Conservation (phyloP, 1,140 invertebrate species). For the Trichogramma pretiosum region DNA sequence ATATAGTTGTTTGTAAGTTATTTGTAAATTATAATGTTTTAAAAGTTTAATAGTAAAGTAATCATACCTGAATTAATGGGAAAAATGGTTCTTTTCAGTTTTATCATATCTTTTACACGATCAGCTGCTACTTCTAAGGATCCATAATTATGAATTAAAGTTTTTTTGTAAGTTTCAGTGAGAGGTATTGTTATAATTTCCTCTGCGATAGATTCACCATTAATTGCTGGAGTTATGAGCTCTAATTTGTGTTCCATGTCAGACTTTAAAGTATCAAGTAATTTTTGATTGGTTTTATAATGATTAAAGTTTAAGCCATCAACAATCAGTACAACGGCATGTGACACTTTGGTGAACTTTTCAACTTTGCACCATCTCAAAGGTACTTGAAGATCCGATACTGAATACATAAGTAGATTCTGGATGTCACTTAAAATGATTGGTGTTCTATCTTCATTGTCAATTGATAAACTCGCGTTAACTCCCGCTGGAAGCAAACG, state of each 20-base stretch:
- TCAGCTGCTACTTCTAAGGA: constrained; percentile 58
- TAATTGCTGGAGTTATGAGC: constrained; percentile 61
- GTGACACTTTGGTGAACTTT: constrained; percentile 54
- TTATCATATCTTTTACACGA: constrained; percentile 55
- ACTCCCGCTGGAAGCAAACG: constrained; percentile 53
- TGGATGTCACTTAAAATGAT: constrained; percentile 75
- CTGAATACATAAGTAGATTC: constrained; percentile 67
- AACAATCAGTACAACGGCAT: constrained; percentile 65
- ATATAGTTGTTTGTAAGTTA: too few relatives aligned
- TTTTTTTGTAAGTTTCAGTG: constrained; percentile 56
- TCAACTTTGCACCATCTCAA: constrained; percentile 74
- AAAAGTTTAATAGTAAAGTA: too few relatives aligned
- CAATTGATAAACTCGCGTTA: constrained; percentile 48
- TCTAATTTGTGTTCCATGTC: constrained; percentile 61
- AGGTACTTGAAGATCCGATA: constrained; percentile 59
- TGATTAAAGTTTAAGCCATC: constrained; percentile 70
- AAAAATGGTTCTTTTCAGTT: constrained; percentile 58
- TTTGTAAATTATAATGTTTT: background rate
- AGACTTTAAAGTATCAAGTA: constrained; percentile 50
- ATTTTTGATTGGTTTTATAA: constrained; percentile 54
- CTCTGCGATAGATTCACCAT: constrained; percentile 62
- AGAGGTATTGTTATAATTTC: constrained; percentile 69
- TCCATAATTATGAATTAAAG: constrained; percentile 57
- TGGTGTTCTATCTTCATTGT: constrained; percentile 55
- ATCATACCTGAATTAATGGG: constrained; percentile 45